These are phyloP conservation scores for Cariama cristata DNA, from an alignment of 2,113 vertebrate genomes.

Conservation along the genomic window DNA sequence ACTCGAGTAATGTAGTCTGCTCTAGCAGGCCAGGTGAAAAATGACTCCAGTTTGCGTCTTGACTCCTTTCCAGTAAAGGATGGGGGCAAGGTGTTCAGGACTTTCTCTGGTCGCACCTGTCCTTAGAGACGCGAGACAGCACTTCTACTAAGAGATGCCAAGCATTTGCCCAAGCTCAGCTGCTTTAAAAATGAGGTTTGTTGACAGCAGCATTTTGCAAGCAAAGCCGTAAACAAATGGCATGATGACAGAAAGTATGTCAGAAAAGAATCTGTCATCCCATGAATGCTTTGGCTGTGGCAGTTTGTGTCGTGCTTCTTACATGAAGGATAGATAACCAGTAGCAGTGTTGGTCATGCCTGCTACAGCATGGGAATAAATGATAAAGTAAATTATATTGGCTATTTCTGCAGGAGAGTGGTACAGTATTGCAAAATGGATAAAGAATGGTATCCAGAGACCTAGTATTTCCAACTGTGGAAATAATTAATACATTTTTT, in stretches of 20 bases:
- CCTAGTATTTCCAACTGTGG: not conserved
- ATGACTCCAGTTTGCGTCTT: not conserved
- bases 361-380: not conserved
- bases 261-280: not conserved
- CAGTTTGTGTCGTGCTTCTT: not conserved
- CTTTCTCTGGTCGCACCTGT: not conserved
- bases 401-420: not conserved
- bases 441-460: not conserved
- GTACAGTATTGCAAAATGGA: not conserved
- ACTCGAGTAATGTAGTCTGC: not conserved
- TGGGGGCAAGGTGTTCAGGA: not conserved
- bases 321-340: accelerated
- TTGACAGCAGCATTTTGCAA: not conserved
- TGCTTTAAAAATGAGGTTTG: not conserved
- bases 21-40: not conserved
- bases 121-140: not conserved
- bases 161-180: not conserved
- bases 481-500: not conserved
- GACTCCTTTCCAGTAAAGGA: not conserved
- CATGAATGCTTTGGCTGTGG: not conserved
- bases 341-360: not conserved
- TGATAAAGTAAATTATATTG: not conserved
- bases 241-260: not conserved
- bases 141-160: not conserved
- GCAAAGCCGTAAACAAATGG: not conserved